Conservation (phyloP, 2,888 invertebrate species). For the Coronaproctus castanopsis region DNA sequence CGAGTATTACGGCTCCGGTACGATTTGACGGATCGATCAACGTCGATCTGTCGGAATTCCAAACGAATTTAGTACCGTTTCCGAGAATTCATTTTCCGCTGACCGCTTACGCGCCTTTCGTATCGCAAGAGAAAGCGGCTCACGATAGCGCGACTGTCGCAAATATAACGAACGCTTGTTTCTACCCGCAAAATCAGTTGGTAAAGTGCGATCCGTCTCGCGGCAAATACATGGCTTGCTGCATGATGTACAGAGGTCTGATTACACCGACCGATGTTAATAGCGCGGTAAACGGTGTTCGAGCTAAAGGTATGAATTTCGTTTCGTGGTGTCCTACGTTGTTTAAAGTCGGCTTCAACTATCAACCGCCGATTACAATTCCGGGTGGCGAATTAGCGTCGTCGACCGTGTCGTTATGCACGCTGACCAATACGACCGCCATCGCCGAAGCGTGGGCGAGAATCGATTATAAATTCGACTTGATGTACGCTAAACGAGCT, state of each 20-base stretch:
- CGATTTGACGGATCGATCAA: slow-evolving; percentile 40
- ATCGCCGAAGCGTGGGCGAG: too few species aligned
- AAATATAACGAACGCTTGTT: slow-evolving; percentile 40
- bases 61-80: slow-evolving; percentile 37
- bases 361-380: too few species aligned
- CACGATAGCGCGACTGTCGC: slow-evolving; percentile 34
- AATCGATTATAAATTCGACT: too few species aligned
- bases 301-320: too few species aligned
- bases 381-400: too few species aligned
- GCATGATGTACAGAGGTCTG: slow-evolving; percentile 32
- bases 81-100: slow-evolving; percentile 43
- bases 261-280: too few species aligned
- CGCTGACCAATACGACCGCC: too few species aligned
- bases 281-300: too few species aligned
- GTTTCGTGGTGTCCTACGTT: too few species aligned
- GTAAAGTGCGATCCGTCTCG: slow-evolving; percentile 31
- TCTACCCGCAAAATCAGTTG: slow-evolving; percentile 37
- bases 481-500: too few species aligned
- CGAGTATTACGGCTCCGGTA: slow-evolving; percentile 43
- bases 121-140: slow-evolving; percentile 33
- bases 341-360: too few species aligned
- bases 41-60: slow-evolving; percentile 39
- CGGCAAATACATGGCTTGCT: slow-evolving; percentile 33
- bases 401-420: too few species aligned
- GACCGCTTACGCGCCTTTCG: slow-evolving; percentile 35